Percentiles rank a stretch among this genome's conserved stretches.
Conservation (phyloP, 2,797 vertebrate species). For the Ispidina lecontei region DNA sequence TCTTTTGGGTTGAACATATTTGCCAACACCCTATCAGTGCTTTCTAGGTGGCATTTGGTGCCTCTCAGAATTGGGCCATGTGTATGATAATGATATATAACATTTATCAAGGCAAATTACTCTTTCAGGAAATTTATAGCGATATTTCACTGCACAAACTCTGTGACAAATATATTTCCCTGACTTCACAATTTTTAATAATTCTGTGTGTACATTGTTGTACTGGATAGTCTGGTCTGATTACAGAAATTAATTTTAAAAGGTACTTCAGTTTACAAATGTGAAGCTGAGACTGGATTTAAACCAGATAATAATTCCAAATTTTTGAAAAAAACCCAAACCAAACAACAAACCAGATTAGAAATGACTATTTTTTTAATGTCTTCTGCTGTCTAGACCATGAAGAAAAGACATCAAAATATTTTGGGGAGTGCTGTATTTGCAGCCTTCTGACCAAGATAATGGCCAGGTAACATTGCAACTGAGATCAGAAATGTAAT, state of each 20-base stretch:
- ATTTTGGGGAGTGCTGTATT: neutral
- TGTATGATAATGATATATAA: neutral
- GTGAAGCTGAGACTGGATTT: neutral
- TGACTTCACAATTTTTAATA: neutral
- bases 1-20: neutral
- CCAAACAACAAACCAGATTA: neutral
- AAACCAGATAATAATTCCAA: neutral
- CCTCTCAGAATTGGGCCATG: neutral
- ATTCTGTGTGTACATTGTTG: neutral
- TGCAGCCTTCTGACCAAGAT: neutral
- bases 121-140: neutral
- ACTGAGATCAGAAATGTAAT: neutral
- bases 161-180: neutral
- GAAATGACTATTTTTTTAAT: neutral
- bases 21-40: neutral
- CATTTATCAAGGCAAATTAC: neutral
- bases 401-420: neutral
- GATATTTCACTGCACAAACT: accelerated
- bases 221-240: neutral
- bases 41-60: neutral
- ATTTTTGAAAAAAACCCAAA: neutral
- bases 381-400: neutral
- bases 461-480: neutral
- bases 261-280: neutral
- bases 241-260: neutral